Evolutionary conservation across 2,113 vertebrate genomes (phyloP).

Genomic region (Rynchops niger): DNA sequence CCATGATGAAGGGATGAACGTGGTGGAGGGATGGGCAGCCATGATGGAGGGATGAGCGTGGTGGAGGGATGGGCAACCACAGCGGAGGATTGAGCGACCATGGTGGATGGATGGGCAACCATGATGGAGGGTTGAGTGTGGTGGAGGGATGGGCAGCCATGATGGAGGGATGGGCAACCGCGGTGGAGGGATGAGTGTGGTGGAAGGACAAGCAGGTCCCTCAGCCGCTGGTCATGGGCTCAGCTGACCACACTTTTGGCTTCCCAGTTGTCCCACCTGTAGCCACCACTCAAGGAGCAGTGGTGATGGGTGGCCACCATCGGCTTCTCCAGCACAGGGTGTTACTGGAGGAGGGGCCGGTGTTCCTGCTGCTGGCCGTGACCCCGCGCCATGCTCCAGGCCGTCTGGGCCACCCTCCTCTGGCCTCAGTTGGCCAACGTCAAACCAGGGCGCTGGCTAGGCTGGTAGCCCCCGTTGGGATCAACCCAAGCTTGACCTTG

Average conservation of each 20-base stretch:
- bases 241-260: background rate
- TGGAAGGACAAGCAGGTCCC: background rate
- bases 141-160: too few species aligned
- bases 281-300: fast-evolving
- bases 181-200: too few species aligned
- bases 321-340: background rate
- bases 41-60: too few species aligned
- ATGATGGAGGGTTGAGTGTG: too few species aligned
- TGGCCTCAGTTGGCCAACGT: background rate
- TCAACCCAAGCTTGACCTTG: background rate
- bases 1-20: too few species aligned
- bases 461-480: background rate
- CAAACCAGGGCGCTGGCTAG: background rate
- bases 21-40: too few species aligned
- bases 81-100: too few species aligned
- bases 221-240: background rate
- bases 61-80: too few species aligned
- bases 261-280: background rate
- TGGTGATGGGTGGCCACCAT: background rate
- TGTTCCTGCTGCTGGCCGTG: background rate
- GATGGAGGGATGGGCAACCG: too few species aligned
- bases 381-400: background rate
- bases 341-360: fast-evolving
- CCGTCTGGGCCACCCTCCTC: background rate
- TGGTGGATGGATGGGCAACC: too few species aligned